Evolutionary conservation across 2,888 invertebrate genomes (phyloP), one percentile per base, ranked within the genome.

Genomic region (Ochropacha duplaris): DNA sequence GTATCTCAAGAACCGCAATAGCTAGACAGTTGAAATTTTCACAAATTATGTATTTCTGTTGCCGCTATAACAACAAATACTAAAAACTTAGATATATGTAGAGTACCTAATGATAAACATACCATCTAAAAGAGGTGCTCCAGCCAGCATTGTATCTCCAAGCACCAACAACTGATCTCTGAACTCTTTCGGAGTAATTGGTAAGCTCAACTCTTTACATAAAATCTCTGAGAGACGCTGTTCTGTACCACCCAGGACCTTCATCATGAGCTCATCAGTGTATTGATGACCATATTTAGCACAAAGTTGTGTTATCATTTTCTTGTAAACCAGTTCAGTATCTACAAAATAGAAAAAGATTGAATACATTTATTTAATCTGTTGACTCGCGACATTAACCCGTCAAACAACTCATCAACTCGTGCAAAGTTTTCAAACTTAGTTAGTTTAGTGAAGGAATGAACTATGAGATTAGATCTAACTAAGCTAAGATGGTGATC

Each of bases 271-370:
- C 63, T 97, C 96, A 78, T 95, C 94, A 0, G 97, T 96, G 87
- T 97, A 98, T 44, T 90, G 82, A 76, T 96, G 96, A 4, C 96
- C 96, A 86, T 95, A 97, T 65, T 94, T 93, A 39, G 94, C 94
- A 68, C 96, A 95, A 66, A 97, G 94, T 71, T 94, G 93, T 62
- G 94, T 93, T 72, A 96, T 95, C 76, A 96, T 95, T 75, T 94
- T 94, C 72, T 96, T 96, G 85, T 98, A 98, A 49, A 97, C 93
- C 58, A 90, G 92, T 87, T 98, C 98, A 0, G 97, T 96, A 87
- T 98, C 98, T 97, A 93, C 51, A 93, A 92, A 62, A 36, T 50
- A 55, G 60, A 28, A 24, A 5, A 24, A 24, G 5, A n/a, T n/a
- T n/a, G n/a, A n/a, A n/a, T n/a, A n/a, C n/a, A n/a, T n/a, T n/a